Evolutionary conservation across 2,113 vertebrate genomes (phyloP).

Genomic region (Paramisgurnus dabryanus): DNA sequence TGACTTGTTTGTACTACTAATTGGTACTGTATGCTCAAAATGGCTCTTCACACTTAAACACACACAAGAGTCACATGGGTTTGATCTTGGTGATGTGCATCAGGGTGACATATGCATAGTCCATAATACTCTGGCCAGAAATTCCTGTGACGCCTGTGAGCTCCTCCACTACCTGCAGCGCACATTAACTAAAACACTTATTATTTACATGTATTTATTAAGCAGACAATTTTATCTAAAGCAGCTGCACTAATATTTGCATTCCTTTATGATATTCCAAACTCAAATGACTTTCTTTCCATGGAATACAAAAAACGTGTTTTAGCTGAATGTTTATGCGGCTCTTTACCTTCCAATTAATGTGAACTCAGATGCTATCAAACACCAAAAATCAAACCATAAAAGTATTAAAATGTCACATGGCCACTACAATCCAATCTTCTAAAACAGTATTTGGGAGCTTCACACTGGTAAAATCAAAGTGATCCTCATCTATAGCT

Average conservation of each 20-base stretch:
- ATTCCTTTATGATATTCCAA: neutral
- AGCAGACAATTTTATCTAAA: too few species aligned
- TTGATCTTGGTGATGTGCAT: conserved; percentile 67
- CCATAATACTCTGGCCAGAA: conserved; percentile 78
- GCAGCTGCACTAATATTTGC: too few species aligned
- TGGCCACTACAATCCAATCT: neutral
- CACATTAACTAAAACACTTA: neutral
- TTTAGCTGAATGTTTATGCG: too few species aligned
- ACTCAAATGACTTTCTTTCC: neutral
- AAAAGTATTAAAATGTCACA: too few species aligned
- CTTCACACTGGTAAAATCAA: too few species aligned
- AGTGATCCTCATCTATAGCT: too few species aligned
- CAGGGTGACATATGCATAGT: conserved; percentile 79
- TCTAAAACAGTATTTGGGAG: too few species aligned
- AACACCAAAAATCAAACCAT: too few species aligned
- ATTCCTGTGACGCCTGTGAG: conserved; percentile 88
- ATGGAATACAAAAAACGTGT: too few species aligned
- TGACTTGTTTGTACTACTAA: neutral
- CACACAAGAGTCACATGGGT: conserved; percentile 33
- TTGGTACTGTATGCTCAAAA: neutral
- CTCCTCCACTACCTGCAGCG: conserved; percentile 79
- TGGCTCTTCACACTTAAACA: neutral
- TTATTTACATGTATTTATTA: too few species aligned
- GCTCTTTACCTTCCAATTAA: too few species aligned
- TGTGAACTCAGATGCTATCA: too few species aligned